phyloP scores from a whole-genome alignment of 2,888 invertebrate species.

The Parapristionchus giblindavisi region DNA sequence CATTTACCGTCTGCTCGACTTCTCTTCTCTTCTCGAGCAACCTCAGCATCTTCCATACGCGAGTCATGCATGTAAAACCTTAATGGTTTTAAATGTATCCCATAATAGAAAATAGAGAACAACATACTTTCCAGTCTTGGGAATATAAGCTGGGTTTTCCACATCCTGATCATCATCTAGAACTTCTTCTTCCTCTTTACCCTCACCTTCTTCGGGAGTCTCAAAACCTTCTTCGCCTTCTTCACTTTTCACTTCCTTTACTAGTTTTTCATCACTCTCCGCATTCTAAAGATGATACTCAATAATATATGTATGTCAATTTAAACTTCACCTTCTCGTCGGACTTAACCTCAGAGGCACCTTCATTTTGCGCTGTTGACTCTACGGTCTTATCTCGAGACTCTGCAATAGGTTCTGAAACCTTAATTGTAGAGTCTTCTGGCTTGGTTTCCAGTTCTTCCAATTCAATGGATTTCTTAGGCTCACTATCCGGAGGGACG shows the following conservation, averaged over 20 bases:
- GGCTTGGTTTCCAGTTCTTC: too few relatives aligned
- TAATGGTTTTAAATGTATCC: neutral
- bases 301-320: too few relatives aligned
- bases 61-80: slow-evolving; percentile 37
- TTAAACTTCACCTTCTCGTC: too few relatives aligned
- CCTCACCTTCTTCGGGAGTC: slow-evolving; percentile 19
- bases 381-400: too few relatives aligned
- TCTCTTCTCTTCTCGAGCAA: slow-evolving; percentile 4
- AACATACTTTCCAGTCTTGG: slow-evolving; percentile 25
- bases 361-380: too few relatives aligned
- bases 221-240: slow-evolving; percentile 19
- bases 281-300: too few relatives aligned
- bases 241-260: neutral
- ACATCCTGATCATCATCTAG: slow-evolving; percentile 28
- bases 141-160: slow-evolving; percentile 34
- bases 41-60: slow-evolving; percentile 18
- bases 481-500: too few relatives aligned
- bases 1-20: slow-evolving; percentile 27
- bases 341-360: too few relatives aligned
- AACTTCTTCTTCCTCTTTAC: slow-evolving; percentile 7
- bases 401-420: too few relatives aligned
- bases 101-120: neutral
- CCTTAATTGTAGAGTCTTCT: too few relatives aligned
- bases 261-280: too few relatives aligned
- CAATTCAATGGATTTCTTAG: too few relatives aligned